phyloP scores from a whole-genome alignment of 2,888 invertebrate species.

The Nymphalis urticae region DNA sequence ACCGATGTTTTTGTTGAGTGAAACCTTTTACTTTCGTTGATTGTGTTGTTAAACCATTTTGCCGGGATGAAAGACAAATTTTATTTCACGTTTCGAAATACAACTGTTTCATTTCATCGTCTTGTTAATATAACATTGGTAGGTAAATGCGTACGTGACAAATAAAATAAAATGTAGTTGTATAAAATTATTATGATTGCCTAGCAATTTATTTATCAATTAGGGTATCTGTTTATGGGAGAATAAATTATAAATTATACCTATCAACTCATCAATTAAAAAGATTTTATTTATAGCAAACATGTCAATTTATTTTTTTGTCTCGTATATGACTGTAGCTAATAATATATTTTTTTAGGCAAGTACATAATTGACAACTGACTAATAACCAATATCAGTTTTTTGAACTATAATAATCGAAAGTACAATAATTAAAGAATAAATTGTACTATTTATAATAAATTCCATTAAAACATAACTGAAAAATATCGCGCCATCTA shows the following conservation, averaged over 20 bases:
- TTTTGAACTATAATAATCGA: no score
- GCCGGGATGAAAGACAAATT: constrained; percentile 42
- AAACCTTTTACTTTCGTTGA: constrained; percentile 55
- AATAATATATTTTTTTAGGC: no score
- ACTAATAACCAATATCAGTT: no score
- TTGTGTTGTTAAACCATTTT: constrained; percentile 62
- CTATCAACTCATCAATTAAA: not conserved
- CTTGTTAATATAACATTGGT: not conserved
- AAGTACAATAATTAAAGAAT: no score
- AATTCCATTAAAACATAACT: no score
- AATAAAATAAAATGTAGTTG: not conserved
- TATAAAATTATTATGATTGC: no score
- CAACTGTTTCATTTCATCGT: constrained; percentile 20
- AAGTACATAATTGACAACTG: no score
- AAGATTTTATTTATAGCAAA: no score
- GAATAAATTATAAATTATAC: not conserved
- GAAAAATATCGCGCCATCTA: not conserved
- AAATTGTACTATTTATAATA: no score
- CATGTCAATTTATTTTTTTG: no score
- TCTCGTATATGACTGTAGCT: no score
- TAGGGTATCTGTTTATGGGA: not conserved
- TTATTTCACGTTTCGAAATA: constrained; percentile 23
- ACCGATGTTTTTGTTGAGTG: constrained; percentile 45
- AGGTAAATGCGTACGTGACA: not conserved
- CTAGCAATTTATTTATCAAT: not conserved